Conservation (phyloP, 2,797 vertebrate species). For the Mormyrops attenuatus region DNA sequence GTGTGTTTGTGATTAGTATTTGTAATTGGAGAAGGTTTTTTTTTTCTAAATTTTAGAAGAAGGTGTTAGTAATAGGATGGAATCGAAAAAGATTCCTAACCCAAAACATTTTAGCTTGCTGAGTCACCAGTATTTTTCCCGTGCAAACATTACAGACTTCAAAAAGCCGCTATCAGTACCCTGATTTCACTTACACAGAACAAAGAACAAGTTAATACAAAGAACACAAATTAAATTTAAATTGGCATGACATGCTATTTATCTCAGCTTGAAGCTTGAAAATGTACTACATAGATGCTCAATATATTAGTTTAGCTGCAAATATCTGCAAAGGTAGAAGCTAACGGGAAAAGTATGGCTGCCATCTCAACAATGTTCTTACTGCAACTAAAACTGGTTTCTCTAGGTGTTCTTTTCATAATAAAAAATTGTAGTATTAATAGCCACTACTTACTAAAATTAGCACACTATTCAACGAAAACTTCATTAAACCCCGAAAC, state of each 20-base stretch:
- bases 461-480: not conserved
- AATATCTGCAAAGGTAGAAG: not conserved
- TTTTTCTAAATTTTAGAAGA: not conserved
- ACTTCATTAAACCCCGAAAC: conserved; percentile 36
- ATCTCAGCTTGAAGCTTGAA: not conserved
- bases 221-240: not conserved
- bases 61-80: not conserved
- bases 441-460: not conserved
- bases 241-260: not conserved
- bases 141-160: not conserved
- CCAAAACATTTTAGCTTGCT: not conserved
- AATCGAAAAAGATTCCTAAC: not conserved
- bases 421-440: conserved; percentile 60
- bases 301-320: not conserved
- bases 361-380: not conserved
- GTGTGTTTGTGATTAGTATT: not conserved
- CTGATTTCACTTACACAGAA: not conserved
- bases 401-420: conserved; percentile 32
- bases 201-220: not conserved
- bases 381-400: conserved; percentile 55
- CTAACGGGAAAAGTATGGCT: not conserved
- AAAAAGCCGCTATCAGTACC: not conserved
- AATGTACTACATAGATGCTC: not conserved
- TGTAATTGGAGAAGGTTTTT: not conserved
- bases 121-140: not conserved